Evolutionary conservation across 2,797 vertebrate species (phyloP).

Genomic region (Alca torda): DNA sequence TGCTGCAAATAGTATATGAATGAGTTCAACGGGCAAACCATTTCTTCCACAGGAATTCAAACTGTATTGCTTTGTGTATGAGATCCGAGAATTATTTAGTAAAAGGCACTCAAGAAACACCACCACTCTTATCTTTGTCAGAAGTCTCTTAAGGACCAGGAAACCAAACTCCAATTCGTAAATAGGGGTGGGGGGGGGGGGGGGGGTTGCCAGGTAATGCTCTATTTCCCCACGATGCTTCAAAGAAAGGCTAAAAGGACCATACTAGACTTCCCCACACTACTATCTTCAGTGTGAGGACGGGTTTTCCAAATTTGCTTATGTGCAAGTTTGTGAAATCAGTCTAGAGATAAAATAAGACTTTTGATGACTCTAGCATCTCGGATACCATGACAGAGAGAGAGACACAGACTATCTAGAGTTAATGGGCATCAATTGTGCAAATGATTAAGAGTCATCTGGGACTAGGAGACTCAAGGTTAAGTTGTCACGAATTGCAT

Average conservation of each 20-base stretch:
- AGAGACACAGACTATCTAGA: background rate
- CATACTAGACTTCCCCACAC: background rate
- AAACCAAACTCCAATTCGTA: background rate
- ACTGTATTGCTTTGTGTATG: background rate
- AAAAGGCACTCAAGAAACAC: background rate
- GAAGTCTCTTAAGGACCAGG: background rate
- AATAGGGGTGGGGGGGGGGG: background rate
- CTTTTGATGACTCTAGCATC: background rate
- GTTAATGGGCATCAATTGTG: background rate
- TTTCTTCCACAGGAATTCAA: background rate
- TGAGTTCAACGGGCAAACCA: background rate
- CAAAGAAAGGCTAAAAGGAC: background rate
- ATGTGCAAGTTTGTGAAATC: background rate
- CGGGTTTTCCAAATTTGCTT: background rate
- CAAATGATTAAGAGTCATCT: background rate
- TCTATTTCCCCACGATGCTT: background rate
- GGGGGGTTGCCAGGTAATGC: background rate
- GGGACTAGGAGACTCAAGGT: background rate
- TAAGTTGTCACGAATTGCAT: background rate
- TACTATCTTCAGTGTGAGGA: background rate
- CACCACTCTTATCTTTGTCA: background rate
- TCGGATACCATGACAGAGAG: background rate
- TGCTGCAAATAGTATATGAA: background rate
- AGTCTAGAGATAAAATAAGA: background rate
- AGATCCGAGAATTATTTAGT: background rate